Evolutionary conservation across 2,797 vertebrate genomes (phyloP).

Genomic region (Choloepus didactylus): DNA sequence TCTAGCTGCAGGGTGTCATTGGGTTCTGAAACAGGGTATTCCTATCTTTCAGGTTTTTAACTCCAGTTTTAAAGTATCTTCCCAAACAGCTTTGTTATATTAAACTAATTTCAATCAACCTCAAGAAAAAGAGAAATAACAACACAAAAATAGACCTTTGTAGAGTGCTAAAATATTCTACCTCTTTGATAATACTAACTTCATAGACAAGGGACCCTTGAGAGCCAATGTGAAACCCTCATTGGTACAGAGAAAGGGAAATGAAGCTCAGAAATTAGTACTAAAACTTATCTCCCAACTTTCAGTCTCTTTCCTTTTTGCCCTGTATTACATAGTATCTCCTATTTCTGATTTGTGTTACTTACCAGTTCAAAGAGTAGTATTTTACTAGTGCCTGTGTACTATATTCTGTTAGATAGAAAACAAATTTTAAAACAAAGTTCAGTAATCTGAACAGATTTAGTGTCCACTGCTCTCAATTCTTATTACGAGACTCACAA

Average conservation of each 20-base stretch:
- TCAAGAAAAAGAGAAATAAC: conserved; percentile 41
- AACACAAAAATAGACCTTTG: conserved; percentile 36
- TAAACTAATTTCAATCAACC: conserved; percentile 66
- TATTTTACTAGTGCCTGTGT: conserved; percentile 22
- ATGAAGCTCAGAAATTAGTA: background rate
- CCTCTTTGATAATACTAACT: conserved; percentile 15
- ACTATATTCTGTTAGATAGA: conserved; percentile 12
- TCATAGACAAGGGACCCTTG: background rate
- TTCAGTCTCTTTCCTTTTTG: background rate
- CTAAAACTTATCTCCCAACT: background rate
- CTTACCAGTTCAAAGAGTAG: conserved; percentile 32
- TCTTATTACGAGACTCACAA: background rate
- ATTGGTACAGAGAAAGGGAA: conserved; percentile 36
- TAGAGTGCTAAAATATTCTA: conserved; percentile 48
- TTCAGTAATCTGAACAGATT: conserved; percentile 46
- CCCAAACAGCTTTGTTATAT: background rate
- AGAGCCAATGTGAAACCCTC: background rate
- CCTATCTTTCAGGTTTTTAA: conserved; percentile 22
- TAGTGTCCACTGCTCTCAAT: background rate
- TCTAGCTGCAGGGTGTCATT: no score
- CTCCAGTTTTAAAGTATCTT: conserved; percentile 52
- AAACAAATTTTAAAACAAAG: conserved; percentile 53
- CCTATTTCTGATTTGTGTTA: background rate
- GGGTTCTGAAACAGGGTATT: no score
- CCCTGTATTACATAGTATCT: background rate